Base-by-base conservation (phyloP, 2,113 vertebrate genomes). In the Acrocephalus arundinaceus region DNA sequence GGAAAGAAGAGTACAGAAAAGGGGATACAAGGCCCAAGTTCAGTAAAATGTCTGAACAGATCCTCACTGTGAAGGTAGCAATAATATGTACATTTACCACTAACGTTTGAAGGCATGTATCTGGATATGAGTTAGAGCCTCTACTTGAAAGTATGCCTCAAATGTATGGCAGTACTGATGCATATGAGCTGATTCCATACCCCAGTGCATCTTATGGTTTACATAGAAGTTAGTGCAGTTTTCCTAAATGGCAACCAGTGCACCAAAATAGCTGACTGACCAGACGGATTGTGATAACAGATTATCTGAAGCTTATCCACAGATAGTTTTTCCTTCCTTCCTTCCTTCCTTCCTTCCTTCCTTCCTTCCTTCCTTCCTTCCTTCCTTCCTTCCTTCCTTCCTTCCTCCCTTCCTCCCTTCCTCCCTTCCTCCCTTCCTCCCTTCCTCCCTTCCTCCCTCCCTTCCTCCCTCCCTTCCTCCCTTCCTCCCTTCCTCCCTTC, bases 141-240 rank as follows among this genome's bases (percentile, higher is more conserved):
- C 6, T 90, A 2, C 17, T 37, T 41, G 23, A 87, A 58, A 49
- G 52, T 59, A 20, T 31, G 16, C 15, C 23, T 45, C 39, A 63
- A 15, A 13, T 59, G 21, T 45, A 20, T 58, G 9, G 6, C 3
- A 33, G 35, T 33, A 45, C 2, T 48, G 33, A 62, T 66, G 23
- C 1, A 15, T 28, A 33, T 3, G 3, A 14, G 12, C 30, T 62
- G 4, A 37, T n/a, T 4, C 4, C 18, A 48, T 18, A 57, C 4
- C 8, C 12, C 21, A 22, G 10, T 15, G 13, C n/a, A 46, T 87
- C 45, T 14, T 25, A 35, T 15, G 6, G 23, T 13, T 41, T 33
- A 45, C 8, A 9, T 23, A 59, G 24, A 62, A 52, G 13, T 19
- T 35, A 83, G 27, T 54, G 10, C 0, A 2, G 11, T 59, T 89